These are phyloP conservation scores for Silurus asotus DNA, from an alignment of 2,113 vertebrate species.

Conservation along the genomic window DNA sequence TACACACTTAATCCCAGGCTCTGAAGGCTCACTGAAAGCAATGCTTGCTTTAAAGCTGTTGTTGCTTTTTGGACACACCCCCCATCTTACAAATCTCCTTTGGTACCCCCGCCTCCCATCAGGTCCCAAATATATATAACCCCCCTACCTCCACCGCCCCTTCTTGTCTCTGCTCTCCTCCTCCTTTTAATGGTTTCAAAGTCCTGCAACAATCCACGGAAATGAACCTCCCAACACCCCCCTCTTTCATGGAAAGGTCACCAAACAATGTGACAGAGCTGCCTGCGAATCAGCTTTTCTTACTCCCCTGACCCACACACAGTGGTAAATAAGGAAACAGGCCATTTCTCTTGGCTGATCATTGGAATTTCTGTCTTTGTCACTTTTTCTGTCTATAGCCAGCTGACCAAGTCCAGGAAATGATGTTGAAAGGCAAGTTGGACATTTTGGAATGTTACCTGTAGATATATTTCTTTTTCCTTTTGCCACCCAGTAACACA, in stretches of 20 bases:
- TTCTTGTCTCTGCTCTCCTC: constrained; percentile 10
- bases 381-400: constrained; percentile 17
- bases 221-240: constrained; percentile 55
- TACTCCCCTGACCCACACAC: constrained; percentile 6
- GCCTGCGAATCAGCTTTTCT: constrained; percentile 7
- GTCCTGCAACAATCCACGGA: constrained; percentile 70
- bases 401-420: constrained; percentile 46
- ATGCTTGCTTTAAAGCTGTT: constrained; percentile 53
- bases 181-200: constrained; percentile 56
- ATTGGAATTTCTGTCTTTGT: constrained; percentile 45
- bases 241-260: constrained; percentile 53
- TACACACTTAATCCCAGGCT: constrained; percentile 3
- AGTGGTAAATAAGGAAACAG: constrained; percentile 50
- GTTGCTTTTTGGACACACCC: constrained; percentile 50
- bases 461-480: background rate
- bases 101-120: constrained; percentile 18
- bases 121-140: constrained; percentile 18
- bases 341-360: constrained; percentile 62
- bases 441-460: background rate
- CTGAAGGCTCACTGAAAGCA: constrained; percentile 27
- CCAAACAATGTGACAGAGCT: constrained; percentile 51
- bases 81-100: constrained; percentile 37
- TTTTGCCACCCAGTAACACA: background rate
- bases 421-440: constrained; percentile 36
- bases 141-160: constrained; percentile 7